Base-by-base conservation (phyloP, 2,888 invertebrate species). In the Lissonota sp. region DNA sequence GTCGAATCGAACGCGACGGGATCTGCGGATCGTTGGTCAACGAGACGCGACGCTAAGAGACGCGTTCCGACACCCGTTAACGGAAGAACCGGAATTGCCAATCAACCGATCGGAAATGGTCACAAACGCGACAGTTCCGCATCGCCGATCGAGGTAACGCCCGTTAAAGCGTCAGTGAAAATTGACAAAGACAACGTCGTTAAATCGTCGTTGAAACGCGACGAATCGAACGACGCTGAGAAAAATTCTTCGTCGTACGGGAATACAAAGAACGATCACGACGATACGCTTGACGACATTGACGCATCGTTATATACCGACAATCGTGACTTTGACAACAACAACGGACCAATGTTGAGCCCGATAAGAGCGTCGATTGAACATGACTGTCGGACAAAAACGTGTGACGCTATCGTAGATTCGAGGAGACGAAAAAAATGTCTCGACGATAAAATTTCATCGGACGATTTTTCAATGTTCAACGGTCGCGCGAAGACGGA, bases 261-360 rank as follows among this genome's bases (percentile, higher is more conserved):
- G 26, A 26, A 26, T 1, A 86, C 69, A 84, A 94, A 86, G 94
- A 94, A 55, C 89, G 14, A 92, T 62, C 94, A 94, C 85, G 94
- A 95, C 88, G 94, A 2, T 2, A 26, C 26, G 26, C 26, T 3
- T 26, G 26, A 26, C 26, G 26, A 93, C 83, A 42, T 40, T 71
- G 95, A 95, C 88, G 94, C 93, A 79, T 89, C 91, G 44, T 93
- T 92, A 53, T 78, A 83, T 63, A 84, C 85, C 79, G 84, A 86
- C 62, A 64, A 79, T 55, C 55, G 93, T 55, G 93, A 94, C 88
- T 84, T 88, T 77, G 93, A 94, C 73, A 94, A 93, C 16, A 94
- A 93, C 85, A 93, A 94, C 79, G 93, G 93, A 93, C 0, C 93
- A 84, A 93, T 94, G 86, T 93, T 93, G 87, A 93, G 94, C 86